Evolutionary conservation across 2,797 vertebrate species (phyloP).

Genomic region (Bradypodion ventrale): DNA sequence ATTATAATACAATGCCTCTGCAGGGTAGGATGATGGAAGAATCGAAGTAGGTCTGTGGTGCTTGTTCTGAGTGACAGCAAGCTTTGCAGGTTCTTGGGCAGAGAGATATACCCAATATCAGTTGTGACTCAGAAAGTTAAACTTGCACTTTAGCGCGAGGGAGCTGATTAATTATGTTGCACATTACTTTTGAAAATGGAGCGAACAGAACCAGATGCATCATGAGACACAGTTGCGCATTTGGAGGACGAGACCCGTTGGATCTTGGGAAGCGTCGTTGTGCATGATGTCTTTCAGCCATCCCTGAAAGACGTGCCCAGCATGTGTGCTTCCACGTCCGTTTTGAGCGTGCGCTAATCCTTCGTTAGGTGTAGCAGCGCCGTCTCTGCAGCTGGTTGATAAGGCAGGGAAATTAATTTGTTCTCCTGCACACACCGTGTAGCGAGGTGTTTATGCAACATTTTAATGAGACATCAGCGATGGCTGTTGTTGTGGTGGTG

Average conservation of each 20-base stretch:
- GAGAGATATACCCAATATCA: too few relatives aligned
- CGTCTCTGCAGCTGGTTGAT: conserved; percentile 35
- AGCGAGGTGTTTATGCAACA: conserved; percentile 9
- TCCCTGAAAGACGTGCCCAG: conserved; percentile 12
- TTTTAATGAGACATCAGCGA: conserved; percentile 21
- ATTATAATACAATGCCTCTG: too few relatives aligned
- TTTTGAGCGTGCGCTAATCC: conserved; percentile 25
- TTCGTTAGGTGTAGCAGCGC: conserved; percentile 5
- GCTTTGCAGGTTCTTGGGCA: too few relatives aligned
- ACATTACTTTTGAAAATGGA: conserved; percentile 16
- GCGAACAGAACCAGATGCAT: background rate
- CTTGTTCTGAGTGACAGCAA: too few relatives aligned
- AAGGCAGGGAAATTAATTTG: conserved; percentile 39
- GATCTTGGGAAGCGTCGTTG: conserved; percentile 7
- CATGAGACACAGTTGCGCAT: background rate
- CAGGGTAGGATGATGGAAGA: too few relatives aligned
- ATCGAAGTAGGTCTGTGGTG: too few relatives aligned
- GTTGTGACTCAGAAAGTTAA: background rate
- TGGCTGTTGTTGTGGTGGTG: background rate
- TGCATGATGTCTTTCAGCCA: background rate
- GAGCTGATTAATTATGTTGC: conserved; percentile 37
- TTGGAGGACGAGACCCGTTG: background rate
- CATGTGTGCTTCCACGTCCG: background rate
- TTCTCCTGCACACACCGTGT: background rate
- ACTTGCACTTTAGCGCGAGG: conserved; percentile 33